A percentile compares a stretch with the other conserved stretches of the same genome.
These are phyloP conservation scores for Eptesicus fuscus DNA, from an alignment of 2,113 vertebrate species.

Conservation along the genomic window DNA sequence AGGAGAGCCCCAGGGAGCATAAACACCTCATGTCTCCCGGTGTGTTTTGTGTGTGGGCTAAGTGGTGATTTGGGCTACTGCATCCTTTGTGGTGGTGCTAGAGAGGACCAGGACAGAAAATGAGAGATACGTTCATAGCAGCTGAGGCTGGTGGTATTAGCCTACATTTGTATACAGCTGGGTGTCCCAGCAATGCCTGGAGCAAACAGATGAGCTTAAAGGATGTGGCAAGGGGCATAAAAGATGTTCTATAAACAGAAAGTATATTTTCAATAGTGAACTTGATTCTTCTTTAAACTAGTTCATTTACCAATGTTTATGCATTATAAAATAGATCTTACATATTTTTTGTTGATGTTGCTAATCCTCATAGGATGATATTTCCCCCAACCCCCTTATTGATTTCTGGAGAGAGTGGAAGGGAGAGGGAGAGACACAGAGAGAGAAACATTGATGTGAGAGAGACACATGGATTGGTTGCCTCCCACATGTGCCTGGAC, in stretches of 20 bases:
- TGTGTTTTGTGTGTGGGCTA: neutral
- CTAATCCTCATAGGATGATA: too few species aligned
- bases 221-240: neutral
- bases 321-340: neutral
- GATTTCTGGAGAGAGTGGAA: too few species aligned
- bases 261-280: neutral
- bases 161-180: neutral
- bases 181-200: neutral
- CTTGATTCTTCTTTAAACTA: neutral
- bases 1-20: neutral
- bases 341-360: neutral
- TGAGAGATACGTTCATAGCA: neutral
- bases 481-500: too few species aligned
- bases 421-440: too few species aligned
- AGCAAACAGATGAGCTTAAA: neutral
- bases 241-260: neutral
- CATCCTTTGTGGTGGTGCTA: neutral
- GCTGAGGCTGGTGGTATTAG: neutral
- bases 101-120: neutral
- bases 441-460: too few species aligned
- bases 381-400: too few species aligned
- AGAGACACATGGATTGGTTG: too few species aligned
- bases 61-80: neutral
- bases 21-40: neutral
- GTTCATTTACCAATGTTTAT: neutral